Conservation (phyloP, 2,113 vertebrate genomes). For the Lamprotornis superbus region DNA sequence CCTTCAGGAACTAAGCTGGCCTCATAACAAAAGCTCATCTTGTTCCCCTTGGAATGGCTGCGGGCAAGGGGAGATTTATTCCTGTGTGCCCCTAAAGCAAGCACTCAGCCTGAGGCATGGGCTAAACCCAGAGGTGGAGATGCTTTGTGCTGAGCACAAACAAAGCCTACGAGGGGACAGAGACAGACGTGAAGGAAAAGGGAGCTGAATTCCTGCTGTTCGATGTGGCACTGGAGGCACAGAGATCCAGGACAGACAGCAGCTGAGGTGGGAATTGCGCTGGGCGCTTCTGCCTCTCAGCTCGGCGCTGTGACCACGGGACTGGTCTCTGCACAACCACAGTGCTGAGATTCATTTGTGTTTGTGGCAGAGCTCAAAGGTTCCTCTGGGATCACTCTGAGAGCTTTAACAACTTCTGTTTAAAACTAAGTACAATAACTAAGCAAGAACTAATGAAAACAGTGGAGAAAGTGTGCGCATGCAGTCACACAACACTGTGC, state of each 20-base stretch:
- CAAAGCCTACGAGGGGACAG: not conserved
- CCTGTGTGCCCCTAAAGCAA: not conserved
- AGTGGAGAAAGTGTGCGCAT: not conserved
- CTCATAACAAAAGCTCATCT: not conserved
- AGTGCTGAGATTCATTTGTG: not conserved
- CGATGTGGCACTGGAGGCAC: fast-evolving
- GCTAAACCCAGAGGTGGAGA: not conserved
- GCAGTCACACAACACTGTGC: fast-evolving
- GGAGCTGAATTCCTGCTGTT: not conserved
- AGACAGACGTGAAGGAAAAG: not conserved
- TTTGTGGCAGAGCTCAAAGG: not conserved
- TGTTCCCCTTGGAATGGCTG: not conserved
- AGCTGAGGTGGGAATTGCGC: not conserved
- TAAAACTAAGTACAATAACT: not conserved
- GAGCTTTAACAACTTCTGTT: not conserved
- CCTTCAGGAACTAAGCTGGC: not conserved
- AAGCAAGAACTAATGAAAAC: not conserved
- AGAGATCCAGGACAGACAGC: not conserved
- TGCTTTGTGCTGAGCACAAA: not conserved
- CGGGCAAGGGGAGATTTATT: not conserved
- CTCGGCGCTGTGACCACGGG: fast-evolving
- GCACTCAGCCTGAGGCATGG: not conserved
- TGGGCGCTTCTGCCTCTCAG: not conserved
- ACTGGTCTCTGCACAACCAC: not conserved
- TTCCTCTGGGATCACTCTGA: not conserved